Evolutionary conservation across 2,888 invertebrate genomes (phyloP).

Genomic region (Drosophila atroscutellata): DNA sequence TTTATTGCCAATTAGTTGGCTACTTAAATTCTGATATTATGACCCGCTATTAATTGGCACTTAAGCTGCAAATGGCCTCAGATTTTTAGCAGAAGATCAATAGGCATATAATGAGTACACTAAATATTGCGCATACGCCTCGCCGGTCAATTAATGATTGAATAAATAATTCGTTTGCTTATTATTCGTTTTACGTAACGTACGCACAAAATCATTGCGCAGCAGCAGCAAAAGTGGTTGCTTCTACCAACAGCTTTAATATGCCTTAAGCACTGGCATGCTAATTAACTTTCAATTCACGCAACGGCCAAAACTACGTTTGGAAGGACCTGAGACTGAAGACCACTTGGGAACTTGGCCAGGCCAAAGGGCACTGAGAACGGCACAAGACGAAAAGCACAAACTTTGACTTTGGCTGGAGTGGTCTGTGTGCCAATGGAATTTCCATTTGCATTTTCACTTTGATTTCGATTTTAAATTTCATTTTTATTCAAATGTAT

Average conservation of each 20-base stretch:
- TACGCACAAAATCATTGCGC: conserved; percentile 4
- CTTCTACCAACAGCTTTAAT: conserved; percentile 27
- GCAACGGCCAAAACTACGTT: conserved; percentile 15
- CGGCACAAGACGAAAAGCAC: conserved; percentile 6
- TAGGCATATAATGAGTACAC: conserved; percentile 8
- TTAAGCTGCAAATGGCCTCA: conserved; percentile 38
- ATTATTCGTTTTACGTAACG: conserved; percentile 8
- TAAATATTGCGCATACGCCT: conserved; percentile 41
- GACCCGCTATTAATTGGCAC: conserved; percentile 38
- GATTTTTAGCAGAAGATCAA: conserved; percentile 22
- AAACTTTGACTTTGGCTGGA: conserved; percentile 24
- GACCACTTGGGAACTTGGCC: neutral
- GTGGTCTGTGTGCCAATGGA: conserved; percentile 9
- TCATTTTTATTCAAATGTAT: conserved; percentile 37
- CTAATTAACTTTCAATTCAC: conserved; percentile 51
- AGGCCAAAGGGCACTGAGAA: neutral
- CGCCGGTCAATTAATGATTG: conserved; percentile 4
- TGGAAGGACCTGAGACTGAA: neutral
- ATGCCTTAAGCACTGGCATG: conserved; percentile 33
- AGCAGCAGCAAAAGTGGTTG: neutral
- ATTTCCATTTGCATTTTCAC: conserved; percentile 21
- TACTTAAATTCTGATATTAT: conserved; percentile 46
- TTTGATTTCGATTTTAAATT: conserved; percentile 23
- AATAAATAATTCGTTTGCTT: conserved; percentile 4
- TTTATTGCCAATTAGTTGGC: conserved; percentile 62